A percentile compares a stretch with the other conserved stretches of the same genome.
phyloP scores from a whole-genome alignment of 2,888 invertebrate genomes.

The Frankliniella intonsa region DNA sequence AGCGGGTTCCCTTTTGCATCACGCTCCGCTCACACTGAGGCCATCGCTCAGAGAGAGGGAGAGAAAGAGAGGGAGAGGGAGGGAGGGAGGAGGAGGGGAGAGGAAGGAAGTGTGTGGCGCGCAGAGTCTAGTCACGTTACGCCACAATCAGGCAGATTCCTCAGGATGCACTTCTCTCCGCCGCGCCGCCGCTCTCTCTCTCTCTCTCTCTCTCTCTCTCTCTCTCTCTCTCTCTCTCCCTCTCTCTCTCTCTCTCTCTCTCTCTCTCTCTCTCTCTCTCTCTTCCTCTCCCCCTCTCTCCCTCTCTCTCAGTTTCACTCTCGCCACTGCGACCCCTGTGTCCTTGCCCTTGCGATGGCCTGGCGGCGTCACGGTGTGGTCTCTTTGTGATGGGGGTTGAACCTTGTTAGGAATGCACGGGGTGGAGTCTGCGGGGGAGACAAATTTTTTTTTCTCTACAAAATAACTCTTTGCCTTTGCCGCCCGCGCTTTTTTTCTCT shows the following conservation, averaged over 20 bases:
- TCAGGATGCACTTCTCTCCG: constrained; percentile 27
- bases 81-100: neutral
- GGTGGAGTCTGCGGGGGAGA: too few species aligned
- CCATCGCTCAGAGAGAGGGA: neutral
- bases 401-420: too few species aligned
- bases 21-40: too few species aligned
- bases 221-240: neutral
- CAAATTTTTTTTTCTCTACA: too few species aligned
- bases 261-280: neutral
- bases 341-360: too few species aligned
- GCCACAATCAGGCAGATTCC: constrained; percentile 19
- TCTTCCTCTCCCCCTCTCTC: neutral
- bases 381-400: too few species aligned
- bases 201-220: neutral
- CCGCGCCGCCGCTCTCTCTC: neutral
- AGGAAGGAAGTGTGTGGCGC: neutral
- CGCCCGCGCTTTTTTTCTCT: neutral
- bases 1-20: too few species aligned
- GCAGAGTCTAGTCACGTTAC: constrained; percentile 5
- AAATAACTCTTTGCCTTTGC: too few species aligned
- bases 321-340: neutral
- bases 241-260: neutral
- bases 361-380: too few species aligned
- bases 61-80: neutral
- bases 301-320: neutral